These are phyloP conservation scores for Leiothrix lutea DNA, from an alignment of 2,113 vertebrate species.

Conservation along the genomic window DNA sequence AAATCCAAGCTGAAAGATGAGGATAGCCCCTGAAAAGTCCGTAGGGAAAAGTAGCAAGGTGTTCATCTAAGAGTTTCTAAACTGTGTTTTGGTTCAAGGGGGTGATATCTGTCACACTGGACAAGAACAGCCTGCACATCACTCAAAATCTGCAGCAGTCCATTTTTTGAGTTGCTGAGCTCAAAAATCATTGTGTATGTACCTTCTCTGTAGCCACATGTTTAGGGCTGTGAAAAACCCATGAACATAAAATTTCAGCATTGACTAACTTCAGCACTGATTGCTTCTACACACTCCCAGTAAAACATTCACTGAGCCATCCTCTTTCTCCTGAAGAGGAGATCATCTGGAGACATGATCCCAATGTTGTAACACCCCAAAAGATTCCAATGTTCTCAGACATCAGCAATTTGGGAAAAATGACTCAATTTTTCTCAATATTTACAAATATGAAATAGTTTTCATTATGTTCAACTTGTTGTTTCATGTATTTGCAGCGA, in stretches of 20 bases:
- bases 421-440: background rate
- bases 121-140: background rate
- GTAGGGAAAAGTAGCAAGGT: background rate
- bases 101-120: background rate
- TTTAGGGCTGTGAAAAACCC: background rate
- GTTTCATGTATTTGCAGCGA: background rate
- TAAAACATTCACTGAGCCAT: background rate
- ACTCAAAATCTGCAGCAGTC: background rate
- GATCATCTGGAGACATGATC: background rate
- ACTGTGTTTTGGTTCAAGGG: background rate
- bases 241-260: background rate
- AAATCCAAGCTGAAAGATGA: background rate
- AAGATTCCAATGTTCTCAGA: background rate
- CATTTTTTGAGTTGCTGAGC: background rate
- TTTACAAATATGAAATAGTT: background rate
- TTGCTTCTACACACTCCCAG: background rate
- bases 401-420: background rate
- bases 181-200: fast-evolving
- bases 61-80: background rate
- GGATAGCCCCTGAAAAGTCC: background rate
- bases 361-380: background rate
- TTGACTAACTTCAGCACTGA: background rate
- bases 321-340: background rate
- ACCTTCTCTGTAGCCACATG: background rate
- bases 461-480: background rate